Evolutionary conservation across 1,140 invertebrate genomes (phyloP), one percentile per base, ranked within the genome.

Genomic region (Eueides isabella): DNA sequence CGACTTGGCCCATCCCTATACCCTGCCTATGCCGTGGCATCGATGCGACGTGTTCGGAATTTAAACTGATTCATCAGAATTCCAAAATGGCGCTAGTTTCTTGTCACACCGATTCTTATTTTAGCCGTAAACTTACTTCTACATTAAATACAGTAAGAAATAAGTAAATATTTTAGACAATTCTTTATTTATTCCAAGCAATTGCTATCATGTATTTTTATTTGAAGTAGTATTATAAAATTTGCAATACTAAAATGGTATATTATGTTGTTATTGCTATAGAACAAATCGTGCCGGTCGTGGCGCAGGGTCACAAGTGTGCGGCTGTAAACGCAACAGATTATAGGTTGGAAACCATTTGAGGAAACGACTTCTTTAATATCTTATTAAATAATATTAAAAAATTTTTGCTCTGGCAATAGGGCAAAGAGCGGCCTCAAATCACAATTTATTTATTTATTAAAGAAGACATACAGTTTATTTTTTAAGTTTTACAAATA

Each of bases 51-150:
- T 90, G 90, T 80, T 81, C 75, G 76, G 88, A 90, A 90, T 90
- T 80, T 69, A 80, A 85, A 88, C 82, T 87, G 85, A 86, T 80
- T 89, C 85, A 89, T 92, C 82, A 75, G 80, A 84, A 89, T 86
- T 87, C 83, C 76, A 90, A 90, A 76, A 90, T 90, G 87, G 61
- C 63, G 61, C 61, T 63, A 63, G 61, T 31, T 33, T 83, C 70
- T 75, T 84, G 81, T 87, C 83, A 84, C 81, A 75, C 63, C 66
- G 71, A 66, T 73, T 76, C 76, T 68, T 64, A 77, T 73, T 78
- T 80, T 79, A 81, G 73, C 63, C 26, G 66, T 75, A 74, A 75
- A 55, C 48, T 26, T 55, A 55, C 48, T 55, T 23, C 63, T 76
- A 71, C 76, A 80, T 71, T 71, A 71, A 77, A 79, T 44, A 79